These are phyloP conservation scores for Gallinago stenura DNA, from an alignment of 2,797 vertebrate species.

Conservation along the genomic window DNA sequence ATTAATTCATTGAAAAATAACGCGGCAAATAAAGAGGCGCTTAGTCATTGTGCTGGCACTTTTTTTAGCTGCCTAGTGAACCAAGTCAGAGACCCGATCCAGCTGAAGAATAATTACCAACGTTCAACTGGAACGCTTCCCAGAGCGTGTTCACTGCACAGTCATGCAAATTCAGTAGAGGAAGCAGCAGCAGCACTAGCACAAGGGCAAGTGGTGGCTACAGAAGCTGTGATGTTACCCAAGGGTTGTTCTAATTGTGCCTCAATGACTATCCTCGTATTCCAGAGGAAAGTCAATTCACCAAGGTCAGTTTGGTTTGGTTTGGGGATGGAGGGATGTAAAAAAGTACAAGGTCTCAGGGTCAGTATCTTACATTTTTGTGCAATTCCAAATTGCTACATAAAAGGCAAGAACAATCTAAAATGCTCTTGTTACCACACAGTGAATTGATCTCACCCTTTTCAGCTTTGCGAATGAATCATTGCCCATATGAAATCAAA, in stretches of 20 bases:
- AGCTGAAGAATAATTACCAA: background rate
- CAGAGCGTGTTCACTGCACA: background rate
- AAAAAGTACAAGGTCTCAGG: background rate
- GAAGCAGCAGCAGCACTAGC: background rate
- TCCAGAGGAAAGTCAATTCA: background rate
- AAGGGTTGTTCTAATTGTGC: background rate
- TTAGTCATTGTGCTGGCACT: background rate
- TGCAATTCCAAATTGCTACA: background rate
- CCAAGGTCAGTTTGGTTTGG: no score
- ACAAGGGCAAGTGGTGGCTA: background rate
- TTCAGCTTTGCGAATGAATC: background rate
- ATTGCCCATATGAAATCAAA: background rate
- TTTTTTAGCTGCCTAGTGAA: background rate
- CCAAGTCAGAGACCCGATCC: background rate
- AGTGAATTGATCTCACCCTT: background rate
- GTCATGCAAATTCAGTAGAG: background rate
- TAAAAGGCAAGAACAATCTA: background rate
- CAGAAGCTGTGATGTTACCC: background rate
- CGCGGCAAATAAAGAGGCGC: background rate
- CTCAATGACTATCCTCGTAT: background rate
- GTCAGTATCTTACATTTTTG: background rate
- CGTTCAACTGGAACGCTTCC: background rate
- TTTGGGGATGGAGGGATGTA: background rate
- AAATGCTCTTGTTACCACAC: background rate
- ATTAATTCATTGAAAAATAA: background rate